phyloP scores from a whole-genome alignment of 2,888 invertebrate species.

The Phyllotreta striolata region DNA sequence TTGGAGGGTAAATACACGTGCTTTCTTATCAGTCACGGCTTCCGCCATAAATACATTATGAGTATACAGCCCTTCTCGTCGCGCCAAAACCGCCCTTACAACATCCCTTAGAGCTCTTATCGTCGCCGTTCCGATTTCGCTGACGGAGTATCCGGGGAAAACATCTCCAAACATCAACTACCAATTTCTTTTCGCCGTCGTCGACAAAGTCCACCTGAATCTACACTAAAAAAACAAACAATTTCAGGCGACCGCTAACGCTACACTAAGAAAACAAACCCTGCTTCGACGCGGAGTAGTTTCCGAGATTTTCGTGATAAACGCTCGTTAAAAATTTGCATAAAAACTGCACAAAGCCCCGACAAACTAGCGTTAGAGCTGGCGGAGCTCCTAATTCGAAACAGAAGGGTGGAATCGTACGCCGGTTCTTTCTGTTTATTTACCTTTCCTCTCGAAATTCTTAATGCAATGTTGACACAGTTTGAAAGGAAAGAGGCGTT shows the following conservation, averaged over 20 bases:
- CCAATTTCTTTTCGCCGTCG: conserved; percentile 12
- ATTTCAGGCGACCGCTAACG: neutral
- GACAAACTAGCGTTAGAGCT: too few relatives aligned
- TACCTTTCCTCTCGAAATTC: conserved; percentile 13
- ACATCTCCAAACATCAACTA: conserved; percentile 15
- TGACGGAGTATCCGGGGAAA: conserved; percentile 24
- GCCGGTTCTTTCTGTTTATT: conserved; percentile 12
- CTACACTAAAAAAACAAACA: conserved; percentile 7
- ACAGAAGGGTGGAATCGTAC: neutral
- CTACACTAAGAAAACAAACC: neutral
- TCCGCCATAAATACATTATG: conserved; percentile 46
- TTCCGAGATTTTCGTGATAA: too few relatives aligned
- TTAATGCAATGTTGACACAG: conserved; percentile 4
- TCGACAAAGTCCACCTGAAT: neutral
- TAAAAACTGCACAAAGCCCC: too few relatives aligned
- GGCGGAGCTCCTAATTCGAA: neutral
- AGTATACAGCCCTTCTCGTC: conserved; percentile 24
- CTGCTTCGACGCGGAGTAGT: neutral
- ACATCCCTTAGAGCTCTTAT: conserved; percentile 29
- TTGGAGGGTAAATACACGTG: conserved; percentile 39
- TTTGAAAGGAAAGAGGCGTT: neutral
- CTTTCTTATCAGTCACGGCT: conserved; percentile 42
- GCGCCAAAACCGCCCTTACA: conserved; percentile 14
- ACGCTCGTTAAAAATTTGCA: too few relatives aligned
- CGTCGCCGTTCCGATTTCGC: conserved; percentile 28